Base-by-base conservation (phyloP, 2,797 vertebrate genomes). In the Enteromius fasciolatus region DNA sequence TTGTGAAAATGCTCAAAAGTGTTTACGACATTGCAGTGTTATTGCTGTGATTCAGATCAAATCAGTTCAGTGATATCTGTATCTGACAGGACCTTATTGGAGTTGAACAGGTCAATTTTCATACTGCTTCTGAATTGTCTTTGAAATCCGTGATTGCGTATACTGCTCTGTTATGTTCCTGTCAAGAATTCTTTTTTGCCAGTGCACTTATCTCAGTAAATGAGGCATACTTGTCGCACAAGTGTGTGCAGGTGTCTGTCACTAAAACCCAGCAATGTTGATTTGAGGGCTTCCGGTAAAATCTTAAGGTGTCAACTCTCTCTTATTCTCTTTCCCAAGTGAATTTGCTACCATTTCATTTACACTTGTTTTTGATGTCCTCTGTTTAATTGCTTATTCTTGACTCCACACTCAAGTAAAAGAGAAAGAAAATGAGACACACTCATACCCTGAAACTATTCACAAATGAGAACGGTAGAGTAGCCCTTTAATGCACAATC, bases 331-430 rank as follows among this genome's bases (percentile, higher is more conserved):
- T 23, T 25, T 31, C 28, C 61, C 44, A 50, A 39, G 14, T 69
- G 74, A 66, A 82, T 87, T 87, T 88, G 88, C 87, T 89, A 69
- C 85, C 86, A 74, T 72, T 84, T 86, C 83, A 50, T 78, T 85
- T 68, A n/a, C 31, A 44, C 46, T 66, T 69, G 54, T 70, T 87
- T 87, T 87, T 84, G 90, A 89, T 88, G 86, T 88, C 86, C 84
- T 84, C 93, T 81, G 90, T 92, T 93, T 89, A 93, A 93, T 93
- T 92, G 88, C 87, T 87, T 91, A 88, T 89, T 73, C 84, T 89
- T 86, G 80, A 86, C 25, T 86, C 89, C 86, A 59, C 7, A 17
- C 33, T 54, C 20, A 54, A 25, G 5, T 41, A 15, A 69, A 69
- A 68, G 0, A 39, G 20, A 36, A 5, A 23, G 0, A 28, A 17